Base-by-base conservation (phyloP, 2,113 vertebrate genomes). In the Percina caprodes region DNA sequence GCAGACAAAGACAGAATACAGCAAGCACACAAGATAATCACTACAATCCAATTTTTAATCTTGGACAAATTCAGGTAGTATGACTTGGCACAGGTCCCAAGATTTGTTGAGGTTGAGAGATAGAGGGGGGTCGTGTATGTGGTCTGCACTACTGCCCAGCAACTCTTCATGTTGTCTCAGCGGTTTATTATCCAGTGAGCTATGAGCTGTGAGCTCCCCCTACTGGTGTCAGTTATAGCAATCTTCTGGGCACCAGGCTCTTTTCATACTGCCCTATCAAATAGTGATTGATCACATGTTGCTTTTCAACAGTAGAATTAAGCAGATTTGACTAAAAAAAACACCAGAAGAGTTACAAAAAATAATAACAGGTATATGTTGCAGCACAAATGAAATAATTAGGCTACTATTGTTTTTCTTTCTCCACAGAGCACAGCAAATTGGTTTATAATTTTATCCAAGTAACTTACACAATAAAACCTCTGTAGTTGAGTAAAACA, bases 131-230 rank as follows among this genome's bases (percentile, higher is more conserved):
- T 39, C 4, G n/a, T 69, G 77, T 62, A 23, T 69, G 79, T 66
- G 76, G 63, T 76, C 82, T 46, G 67, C 72, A 72, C 69, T 72
- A 39, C 77, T 84, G 88, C 77, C 86, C 86, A 74, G 76, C 78
- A 92, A 77, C 78, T 77, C 63, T n/a, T 35, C 76, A 68, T 79
- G 66, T 23, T 13, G 14, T 35, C 54, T 52, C 39, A 3, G 24
- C 10, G 6, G 9, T 33, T 70, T 46, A 66, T 12, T 73, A 33
- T 3, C 45, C 71, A 13, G 56, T 52, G 15, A 91, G 87, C 46
- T 74, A 69, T 94, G 96, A 96, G 91, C 86, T 96, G 92, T 93
- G 95, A 95, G 96, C 95, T 94, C 97, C 98, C 97, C 96, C 97
- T 97, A 94, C 97, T 96, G 97, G 90, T 83, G 59, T 10, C 23